Evolutionary conservation across 2,113 vertebrate genomes (phyloP), one percentile per base, ranked within the genome.

Genomic region (Tautogolabrus adspersus): DNA sequence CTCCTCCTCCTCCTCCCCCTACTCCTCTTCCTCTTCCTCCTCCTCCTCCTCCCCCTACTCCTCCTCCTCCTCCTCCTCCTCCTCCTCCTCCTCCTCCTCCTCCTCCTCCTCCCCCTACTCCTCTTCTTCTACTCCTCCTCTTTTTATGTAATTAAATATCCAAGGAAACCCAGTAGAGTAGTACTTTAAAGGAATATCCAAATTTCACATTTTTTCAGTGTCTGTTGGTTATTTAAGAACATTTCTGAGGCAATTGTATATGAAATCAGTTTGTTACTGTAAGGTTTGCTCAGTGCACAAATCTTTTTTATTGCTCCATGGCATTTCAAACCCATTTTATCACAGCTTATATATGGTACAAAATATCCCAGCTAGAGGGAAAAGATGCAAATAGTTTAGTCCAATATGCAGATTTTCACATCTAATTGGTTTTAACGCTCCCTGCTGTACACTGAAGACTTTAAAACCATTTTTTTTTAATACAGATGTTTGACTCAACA

Each of bases 401-500:
- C 22, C 15, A 37, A 66, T 74, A 38, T 12, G 11, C 11, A 60
- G 66, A 59, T 72, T 22, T 37, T 57, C 72, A 51, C 8, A 11
- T 75, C 26, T 56, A 44, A 66, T 72, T 52, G 51, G 40, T 30
- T 83, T 62, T 62, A 75, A 77, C 37, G 57, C 52, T 71, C 66
- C 10, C 60, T 5, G 58, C 56, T 51, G 66, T 18, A 10, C 3
- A 40, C 66, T 56, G 59, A 65, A 63, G 42, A 72, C 73, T 80
- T 74, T 54, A 75, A 34, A 34, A 26, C 2, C 26, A 2, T 26
- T 26, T 26, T 34, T 1, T 34, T 49, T 34, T 38, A 38, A 64
- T 49, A 19, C 46, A 72, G 67, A 67, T 59, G 37, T 63, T 75
- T 72, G 73, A 87, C 66, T 89, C 62, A 61, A 81, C 57, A 46